Evolutionary conservation across 2,797 vertebrate genomes (phyloP).

Genomic region (Margarornis squamiger): DNA sequence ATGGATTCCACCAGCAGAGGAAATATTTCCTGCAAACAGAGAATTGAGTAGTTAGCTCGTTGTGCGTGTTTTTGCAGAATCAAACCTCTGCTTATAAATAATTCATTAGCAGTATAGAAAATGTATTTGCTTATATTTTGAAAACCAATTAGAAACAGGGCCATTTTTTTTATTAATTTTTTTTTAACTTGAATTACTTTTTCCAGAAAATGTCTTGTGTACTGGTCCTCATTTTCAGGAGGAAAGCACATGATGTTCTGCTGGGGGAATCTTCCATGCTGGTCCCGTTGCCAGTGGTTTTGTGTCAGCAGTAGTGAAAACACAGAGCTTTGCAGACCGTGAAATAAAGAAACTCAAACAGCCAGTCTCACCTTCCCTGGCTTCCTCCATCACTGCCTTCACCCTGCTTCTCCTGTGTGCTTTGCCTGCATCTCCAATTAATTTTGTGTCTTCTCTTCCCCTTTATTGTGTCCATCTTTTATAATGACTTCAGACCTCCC

Average conservation of each 20-base stretch:
- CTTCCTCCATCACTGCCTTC: neutral
- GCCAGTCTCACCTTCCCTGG: neutral
- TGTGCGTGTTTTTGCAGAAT: neutral
- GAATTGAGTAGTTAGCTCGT: neutral
- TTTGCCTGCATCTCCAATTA: neutral
- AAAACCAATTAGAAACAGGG: neutral
- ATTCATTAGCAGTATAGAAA: conserved; percentile 14
- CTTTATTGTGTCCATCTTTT: neutral
- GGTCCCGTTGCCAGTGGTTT: neutral
- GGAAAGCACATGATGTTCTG: neutral
- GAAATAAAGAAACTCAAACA: neutral
- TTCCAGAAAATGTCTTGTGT: neutral
- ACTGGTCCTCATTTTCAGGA: neutral
- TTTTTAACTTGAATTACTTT: neutral
- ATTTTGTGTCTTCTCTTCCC: neutral
- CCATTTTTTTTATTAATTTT: neutral
- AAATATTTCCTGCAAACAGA: neutral
- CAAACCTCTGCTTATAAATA: conserved; percentile 21
- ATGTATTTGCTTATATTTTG: conserved; percentile 16
- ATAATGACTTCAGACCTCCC: neutral
- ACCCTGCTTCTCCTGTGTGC: neutral
- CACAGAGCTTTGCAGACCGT: no score
- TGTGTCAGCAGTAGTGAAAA: neutral
- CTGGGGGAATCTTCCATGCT: neutral
- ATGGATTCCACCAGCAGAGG: neutral